Percentiles rank a stretch among this genome's conserved stretches.
Conservation (phyloP, 2,113 vertebrate species). For the Macaca mulatta region DNA sequence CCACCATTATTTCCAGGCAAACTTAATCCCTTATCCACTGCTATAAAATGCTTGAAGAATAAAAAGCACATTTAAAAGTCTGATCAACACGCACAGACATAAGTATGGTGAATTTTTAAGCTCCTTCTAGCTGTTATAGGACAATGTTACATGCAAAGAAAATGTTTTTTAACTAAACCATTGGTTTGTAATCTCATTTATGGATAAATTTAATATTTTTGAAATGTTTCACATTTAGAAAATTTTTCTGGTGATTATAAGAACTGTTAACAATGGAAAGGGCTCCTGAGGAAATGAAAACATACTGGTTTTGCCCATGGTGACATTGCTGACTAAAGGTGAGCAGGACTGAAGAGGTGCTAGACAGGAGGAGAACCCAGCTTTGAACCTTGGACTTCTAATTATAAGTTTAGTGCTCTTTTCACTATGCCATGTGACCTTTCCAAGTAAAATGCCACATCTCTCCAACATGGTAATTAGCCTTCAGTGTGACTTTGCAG, state of each 20-base stretch:
- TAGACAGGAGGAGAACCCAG: not conserved
- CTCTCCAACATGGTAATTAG: constrained; percentile 64
- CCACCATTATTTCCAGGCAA: not conserved
- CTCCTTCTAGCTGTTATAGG: not conserved
- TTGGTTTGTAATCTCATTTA: not conserved
- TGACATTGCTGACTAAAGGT: not conserved
- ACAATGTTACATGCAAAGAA: not conserved
- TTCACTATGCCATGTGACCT: constrained; percentile 52
- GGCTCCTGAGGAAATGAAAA: not conserved
- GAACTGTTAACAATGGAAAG: not conserved
- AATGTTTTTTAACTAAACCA: not conserved
- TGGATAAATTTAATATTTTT: not conserved
- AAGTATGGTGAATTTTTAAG: not conserved
- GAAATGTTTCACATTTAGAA: not conserved
- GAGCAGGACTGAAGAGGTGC: not conserved
- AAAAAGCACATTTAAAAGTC: not conserved
- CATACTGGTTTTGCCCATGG: not conserved
- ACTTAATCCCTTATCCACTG: not conserved
- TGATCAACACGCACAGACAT: not conserved
- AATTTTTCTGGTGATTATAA: not conserved
- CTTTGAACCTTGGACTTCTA: constrained; percentile 64
- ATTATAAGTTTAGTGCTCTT: constrained; percentile 64
- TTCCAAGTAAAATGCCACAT: constrained; percentile 69
- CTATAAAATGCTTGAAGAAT: not conserved
- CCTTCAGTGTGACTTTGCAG: constrained; percentile 45